These are phyloP conservation scores for Brassicogethes aeneus DNA, from an alignment of 2,888 invertebrate genomes.

Conservation along the genomic window DNA sequence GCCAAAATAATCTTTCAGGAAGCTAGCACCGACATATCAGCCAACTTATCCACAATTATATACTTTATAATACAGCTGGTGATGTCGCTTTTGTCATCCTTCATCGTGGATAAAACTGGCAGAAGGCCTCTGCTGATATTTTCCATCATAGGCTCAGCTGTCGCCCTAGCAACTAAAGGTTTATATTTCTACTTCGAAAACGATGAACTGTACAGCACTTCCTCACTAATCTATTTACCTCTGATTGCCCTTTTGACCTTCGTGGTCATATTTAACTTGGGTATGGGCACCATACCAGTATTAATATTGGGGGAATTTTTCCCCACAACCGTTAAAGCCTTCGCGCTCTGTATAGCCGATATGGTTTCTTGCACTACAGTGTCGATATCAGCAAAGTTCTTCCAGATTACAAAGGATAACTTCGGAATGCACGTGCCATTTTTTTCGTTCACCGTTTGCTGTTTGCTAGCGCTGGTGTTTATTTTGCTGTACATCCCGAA, in stretches of 20 bases:
- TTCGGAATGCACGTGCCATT: neutral
- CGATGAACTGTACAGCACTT: neutral
- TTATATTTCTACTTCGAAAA: neutral
- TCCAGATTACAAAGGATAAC: neutral
- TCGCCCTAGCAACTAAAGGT: neutral
- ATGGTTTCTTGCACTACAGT: neutral
- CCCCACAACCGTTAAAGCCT: neutral
- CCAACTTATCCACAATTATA: neutral
- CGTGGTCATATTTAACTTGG: neutral
- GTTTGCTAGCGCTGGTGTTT: neutral
- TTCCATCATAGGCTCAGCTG: neutral
- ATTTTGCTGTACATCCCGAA: neutral
- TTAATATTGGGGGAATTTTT: neutral
- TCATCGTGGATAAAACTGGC: neutral
- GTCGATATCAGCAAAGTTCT: neutral
- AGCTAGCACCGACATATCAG: neutral
- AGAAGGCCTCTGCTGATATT: neutral
- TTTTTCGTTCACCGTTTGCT: neutral
- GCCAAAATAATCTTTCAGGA: neutral
- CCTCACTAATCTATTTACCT: neutral
- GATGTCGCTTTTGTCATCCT: neutral
- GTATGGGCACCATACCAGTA: neutral
- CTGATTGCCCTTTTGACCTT: neutral
- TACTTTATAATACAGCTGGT: neutral
- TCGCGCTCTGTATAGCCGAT: neutral